phyloP scores from a whole-genome alignment of 2,888 invertebrate species.

The Pachydiplax longipennis region DNA sequence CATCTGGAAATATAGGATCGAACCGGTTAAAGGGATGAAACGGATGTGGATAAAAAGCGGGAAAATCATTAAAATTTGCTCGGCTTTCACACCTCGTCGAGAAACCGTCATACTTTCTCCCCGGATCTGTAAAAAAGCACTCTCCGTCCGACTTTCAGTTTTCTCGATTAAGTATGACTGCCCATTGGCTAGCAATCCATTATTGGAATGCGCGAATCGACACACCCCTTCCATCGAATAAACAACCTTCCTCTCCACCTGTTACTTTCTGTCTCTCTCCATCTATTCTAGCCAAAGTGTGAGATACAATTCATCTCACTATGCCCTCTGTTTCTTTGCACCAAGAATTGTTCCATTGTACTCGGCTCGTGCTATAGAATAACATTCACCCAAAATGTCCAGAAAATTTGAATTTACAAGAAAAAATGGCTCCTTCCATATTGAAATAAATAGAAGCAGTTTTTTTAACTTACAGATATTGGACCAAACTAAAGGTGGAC shows the following conservation, averaged over 20 bases:
- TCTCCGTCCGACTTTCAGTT: constrained; percentile 4
- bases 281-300: not conserved
- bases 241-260: not conserved
- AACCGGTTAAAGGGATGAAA: not conserved
- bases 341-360: too few species aligned
- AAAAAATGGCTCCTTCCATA: too few species aligned
- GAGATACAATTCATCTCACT: too few species aligned
- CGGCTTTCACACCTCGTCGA: constrained; percentile 18
- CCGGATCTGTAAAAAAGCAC: not conserved
- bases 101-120: constrained; percentile 4
- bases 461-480: too few species aligned
- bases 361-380: too few species aligned
- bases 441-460: too few species aligned
- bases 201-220: not conserved
- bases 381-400: too few species aligned
- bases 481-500: too few species aligned
- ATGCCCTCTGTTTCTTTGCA: too few species aligned
- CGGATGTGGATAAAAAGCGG: not conserved
- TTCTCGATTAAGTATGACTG: not conserved
- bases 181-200: not conserved
- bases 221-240: not conserved
- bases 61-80: not conserved
- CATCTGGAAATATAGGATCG: not conserved
- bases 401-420: too few species aligned
- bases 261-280: not conserved